Conservation (phyloP, 2,888 invertebrate species). For the Lasioglossum lativentre region DNA sequence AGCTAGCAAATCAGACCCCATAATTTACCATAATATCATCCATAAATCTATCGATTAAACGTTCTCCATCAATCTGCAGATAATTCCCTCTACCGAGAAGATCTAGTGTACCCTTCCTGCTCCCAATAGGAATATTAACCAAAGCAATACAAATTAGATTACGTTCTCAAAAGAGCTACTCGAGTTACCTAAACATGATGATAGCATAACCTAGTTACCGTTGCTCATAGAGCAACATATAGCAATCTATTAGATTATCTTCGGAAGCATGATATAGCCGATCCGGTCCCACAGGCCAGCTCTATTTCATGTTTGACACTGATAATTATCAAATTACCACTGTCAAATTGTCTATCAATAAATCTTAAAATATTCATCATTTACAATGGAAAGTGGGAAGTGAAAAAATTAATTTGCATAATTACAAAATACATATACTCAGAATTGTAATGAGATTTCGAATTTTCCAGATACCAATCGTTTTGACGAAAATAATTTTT, state of each 20-base stretch:
- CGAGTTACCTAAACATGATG: neutral
- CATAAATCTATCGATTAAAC: neutral
- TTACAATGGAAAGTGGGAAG: too few relatives aligned
- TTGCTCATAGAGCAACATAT: neutral
- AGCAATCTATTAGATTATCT: neutral
- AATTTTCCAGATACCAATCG: too few relatives aligned
- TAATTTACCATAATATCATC: neutral
- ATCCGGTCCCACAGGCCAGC: neutral
- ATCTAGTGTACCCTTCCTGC: neutral
- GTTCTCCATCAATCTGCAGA: neutral
- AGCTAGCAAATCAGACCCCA: neutral
- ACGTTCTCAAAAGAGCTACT: neutral
- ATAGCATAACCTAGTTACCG: neutral
- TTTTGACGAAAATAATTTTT: too few relatives aligned
- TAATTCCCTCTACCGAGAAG: neutral
- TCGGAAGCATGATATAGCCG: neutral
- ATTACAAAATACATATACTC: too few relatives aligned
- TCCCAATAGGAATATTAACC: slow-evolving; percentile 2
- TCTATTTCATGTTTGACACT: neutral
- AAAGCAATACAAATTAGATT: neutral
- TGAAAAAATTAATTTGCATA: too few relatives aligned
- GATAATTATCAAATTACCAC: neutral
- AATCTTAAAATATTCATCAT: too few relatives aligned
- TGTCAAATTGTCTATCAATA: neutral
- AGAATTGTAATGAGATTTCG: too few relatives aligned